Conservation (phyloP, 2,113 vertebrate genomes). For the Psephotus haematonotus region DNA sequence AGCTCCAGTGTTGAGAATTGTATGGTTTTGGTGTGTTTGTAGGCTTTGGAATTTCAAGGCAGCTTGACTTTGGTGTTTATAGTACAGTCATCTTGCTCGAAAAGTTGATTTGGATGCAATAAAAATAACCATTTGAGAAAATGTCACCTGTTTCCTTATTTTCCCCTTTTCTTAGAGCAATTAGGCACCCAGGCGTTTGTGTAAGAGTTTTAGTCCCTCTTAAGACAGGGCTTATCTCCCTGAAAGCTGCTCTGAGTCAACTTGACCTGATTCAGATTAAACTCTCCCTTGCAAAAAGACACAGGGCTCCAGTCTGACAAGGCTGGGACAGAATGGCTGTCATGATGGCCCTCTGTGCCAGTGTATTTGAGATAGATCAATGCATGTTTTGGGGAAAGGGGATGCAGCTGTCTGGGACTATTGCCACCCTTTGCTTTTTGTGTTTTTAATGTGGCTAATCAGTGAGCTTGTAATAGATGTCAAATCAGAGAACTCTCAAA, state of each 20-base stretch:
- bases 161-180: background rate
- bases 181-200: background rate
- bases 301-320: background rate
- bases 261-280: background rate
- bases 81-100: background rate
- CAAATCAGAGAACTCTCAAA: accelerated
- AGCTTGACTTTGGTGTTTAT: background rate
- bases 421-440: background rate
- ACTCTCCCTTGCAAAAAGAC: background rate
- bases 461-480: background rate
- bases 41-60: background rate
- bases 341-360: background rate
- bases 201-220: background rate
- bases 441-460: background rate
- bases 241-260: background rate
- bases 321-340: background rate
- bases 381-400: background rate
- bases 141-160: background rate
- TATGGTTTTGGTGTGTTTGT: background rate
- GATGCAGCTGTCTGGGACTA: background rate
- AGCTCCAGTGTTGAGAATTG: background rate
- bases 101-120: background rate
- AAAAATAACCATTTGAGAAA: background rate
- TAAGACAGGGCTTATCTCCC: background rate
- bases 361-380: background rate